phyloP scores from a whole-genome alignment of 2,113 vertebrate species.

The Monopterus albus region DNA sequence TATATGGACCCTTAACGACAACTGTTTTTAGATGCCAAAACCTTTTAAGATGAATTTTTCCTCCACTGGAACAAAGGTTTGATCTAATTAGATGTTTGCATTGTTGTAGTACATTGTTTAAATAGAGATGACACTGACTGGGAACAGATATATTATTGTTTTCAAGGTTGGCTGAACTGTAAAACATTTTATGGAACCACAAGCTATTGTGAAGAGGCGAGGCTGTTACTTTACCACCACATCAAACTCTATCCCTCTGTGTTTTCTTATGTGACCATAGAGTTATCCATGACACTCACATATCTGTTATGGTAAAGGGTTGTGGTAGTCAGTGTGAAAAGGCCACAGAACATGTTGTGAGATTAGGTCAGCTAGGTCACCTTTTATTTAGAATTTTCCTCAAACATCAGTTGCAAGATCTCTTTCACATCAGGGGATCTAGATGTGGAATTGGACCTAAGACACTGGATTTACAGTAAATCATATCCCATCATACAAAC shows the following conservation, averaged over 20 bases:
- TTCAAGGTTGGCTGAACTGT: conserved; percentile 42
- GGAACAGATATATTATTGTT: conserved; percentile 60
- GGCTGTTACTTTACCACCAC: conserved; percentile 60
- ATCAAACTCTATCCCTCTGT: conserved; percentile 50
- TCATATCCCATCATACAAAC: conserved; percentile 55
- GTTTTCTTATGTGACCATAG: conserved; percentile 27
- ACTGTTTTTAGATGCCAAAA: conserved; percentile 41
- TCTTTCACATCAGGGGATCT: conserved; percentile 52
- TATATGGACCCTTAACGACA: conserved; percentile 22
- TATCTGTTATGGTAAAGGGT: conserved; percentile 39
- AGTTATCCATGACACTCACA: conserved; percentile 56
- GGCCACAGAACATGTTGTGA: no score
- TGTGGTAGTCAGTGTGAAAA: no score
- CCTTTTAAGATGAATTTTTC: conserved; percentile 23
- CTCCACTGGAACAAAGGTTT: conserved; percentile 41
- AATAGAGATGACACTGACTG: conserved; percentile 29
- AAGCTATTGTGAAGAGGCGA: conserved; percentile 52
- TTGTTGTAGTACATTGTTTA: conserved; percentile 49
- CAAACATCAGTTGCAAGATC: conserved; percentile 50
- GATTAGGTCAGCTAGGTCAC: conserved; percentile 34
- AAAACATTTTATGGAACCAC: conserved; percentile 60
- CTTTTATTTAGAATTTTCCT: conserved; percentile 51
- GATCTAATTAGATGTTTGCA: conserved; percentile 39
- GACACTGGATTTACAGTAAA: conserved; percentile 45
- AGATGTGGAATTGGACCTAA: conserved; percentile 63